Evolutionary conservation across 2,888 invertebrate species (phyloP), one percentile per base, ranked within the genome.

Genomic region (Chloroclystis v-ata): DNA sequence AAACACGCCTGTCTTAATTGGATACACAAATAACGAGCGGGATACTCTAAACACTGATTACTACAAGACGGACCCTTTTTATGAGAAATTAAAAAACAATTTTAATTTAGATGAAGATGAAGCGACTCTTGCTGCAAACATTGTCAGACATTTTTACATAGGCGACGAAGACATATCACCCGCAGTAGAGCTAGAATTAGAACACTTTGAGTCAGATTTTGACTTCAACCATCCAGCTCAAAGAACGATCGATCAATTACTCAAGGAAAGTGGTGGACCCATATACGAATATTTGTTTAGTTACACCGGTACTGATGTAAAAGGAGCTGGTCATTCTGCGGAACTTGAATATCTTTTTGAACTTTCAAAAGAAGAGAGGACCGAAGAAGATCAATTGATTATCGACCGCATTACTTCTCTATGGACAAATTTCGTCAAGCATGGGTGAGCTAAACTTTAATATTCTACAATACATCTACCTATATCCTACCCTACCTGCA

Each of bases 361-460:
- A 10, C 47, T 65, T 35, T 29, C 46, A 1, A 47, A 54, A 16
- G 41, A 54, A 3, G 56, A 54, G 37, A 61, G 43, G 28, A 67
- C 63, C 52, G 69, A 72, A 11, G 63, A 70, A 10, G 78, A 78
- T 37, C 63, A 74, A 52, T 37, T 78, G 3, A 60, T 83, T 16
- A 58, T 62, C 4, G 72, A 82, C 30, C 73, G 77, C 9, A 67
- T 85, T 11, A 72, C 76, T 10, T 71, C 69, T 11, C 56, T 86
- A 45, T 86, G 86, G 86, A 55, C 78, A 0, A 85, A 86, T 56
- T 86, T 86, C 43, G 70, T 86, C 2, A 86, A 85, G 71, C 74
- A 70, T 52, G 86, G 84, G 86, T 86, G 67, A 69, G 72, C 61
- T 1, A 2, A 7, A 11, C 2, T 6, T 10, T 16, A 8, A 13